Evolutionary conservation across 2,113 vertebrate species (phyloP), one percentile per base, ranked within the genome.

Genomic region (Pseudorasbora parva): DNA sequence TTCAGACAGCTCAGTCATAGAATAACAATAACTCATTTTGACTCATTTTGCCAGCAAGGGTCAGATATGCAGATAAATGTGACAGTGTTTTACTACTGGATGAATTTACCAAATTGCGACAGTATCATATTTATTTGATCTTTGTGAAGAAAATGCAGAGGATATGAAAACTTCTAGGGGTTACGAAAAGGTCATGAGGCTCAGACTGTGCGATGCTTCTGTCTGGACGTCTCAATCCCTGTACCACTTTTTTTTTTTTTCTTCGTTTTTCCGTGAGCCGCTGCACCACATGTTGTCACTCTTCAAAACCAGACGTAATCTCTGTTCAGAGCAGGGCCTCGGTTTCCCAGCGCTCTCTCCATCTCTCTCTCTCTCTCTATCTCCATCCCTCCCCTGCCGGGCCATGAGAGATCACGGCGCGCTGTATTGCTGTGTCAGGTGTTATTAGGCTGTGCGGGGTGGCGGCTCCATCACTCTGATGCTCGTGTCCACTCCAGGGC

Each of bases 371-470:
- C 59, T 47, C 49, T 62, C 77, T 68, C 74, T 77, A 30, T 66
- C 78, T 14, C 37, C 5, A 37, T 37, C 49, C 15, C 68, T 62
- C 62, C 69, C 47, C 68, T 60, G 54, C 49, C 68, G 33, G 19
- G 74, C 10, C 11, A 2, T 7, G 74, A 77, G 74, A 77, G 74
- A 77, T 76, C 74, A 76, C 43, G 69, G 81, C 57, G 86, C 87
- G 84, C 88, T 88, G 89, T 91, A 89, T 91, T 91, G 90, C 90
- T 88, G 88, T 94, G 92, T 93, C 92, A 93, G 90, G 89, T 91
- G 89, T 91, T 93, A 92, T 94, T 94, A 93, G 92, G 90, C 86
- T 88, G 71, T 90, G 90, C 92, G 90, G 91, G 92, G 91, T 92
- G 92, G 91, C 90, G 91, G 90, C 91, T 92, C 91, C 91, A 93